phyloP scores from a whole-genome alignment of 2,888 invertebrate species.

The Cantharis nigra region DNA sequence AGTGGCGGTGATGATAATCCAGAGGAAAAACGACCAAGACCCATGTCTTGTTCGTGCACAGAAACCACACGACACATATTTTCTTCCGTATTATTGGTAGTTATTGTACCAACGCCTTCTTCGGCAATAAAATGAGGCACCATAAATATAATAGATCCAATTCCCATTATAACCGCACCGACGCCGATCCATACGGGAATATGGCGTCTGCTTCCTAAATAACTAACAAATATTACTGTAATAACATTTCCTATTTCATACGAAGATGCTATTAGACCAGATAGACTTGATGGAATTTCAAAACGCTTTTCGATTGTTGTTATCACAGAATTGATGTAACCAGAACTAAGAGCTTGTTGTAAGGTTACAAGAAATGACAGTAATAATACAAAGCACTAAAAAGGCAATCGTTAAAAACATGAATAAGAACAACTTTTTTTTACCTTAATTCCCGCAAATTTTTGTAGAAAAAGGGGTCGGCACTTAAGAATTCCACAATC shows the following conservation, averaged over 20 bases:
- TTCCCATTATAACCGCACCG: conserved; percentile 90
- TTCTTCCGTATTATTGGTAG: conserved; percentile 72
- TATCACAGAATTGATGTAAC: conserved; percentile 93
- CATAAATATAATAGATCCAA: conserved; percentile 90
- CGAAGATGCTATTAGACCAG: conserved; percentile 90
- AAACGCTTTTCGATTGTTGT: conserved; percentile 95
- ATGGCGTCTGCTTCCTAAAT: conserved; percentile 88
- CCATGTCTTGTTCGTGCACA: conserved; percentile 75
- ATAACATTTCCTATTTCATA: conserved; percentile 96
- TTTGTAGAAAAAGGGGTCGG: conserved; percentile 83
- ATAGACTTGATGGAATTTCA: conserved; percentile 91
- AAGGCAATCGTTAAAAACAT: conserved; percentile 33
- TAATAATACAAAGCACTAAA: conserved; percentile 84
- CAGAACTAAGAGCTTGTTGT: conserved; percentile 88
- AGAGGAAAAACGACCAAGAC: conserved; percentile 70
- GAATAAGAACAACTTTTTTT: not conserved
- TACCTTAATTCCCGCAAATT: conserved; percentile 88
- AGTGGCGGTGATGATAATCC: conserved; percentile 71
- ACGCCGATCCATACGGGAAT: conserved; percentile 95
- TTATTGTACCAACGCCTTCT: conserved; percentile 70
- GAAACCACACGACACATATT: conserved; percentile 80
- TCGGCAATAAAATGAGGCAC: conserved; percentile 90
- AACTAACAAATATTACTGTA: conserved; percentile 94
- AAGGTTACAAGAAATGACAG: conserved; percentile 88
- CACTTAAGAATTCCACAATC: conserved; percentile 89